Evolutionary conservation across 2,888 invertebrate species (phyloP), one percentile per base, ranked within the genome.

Genomic region (Apantesis nais): DNA sequence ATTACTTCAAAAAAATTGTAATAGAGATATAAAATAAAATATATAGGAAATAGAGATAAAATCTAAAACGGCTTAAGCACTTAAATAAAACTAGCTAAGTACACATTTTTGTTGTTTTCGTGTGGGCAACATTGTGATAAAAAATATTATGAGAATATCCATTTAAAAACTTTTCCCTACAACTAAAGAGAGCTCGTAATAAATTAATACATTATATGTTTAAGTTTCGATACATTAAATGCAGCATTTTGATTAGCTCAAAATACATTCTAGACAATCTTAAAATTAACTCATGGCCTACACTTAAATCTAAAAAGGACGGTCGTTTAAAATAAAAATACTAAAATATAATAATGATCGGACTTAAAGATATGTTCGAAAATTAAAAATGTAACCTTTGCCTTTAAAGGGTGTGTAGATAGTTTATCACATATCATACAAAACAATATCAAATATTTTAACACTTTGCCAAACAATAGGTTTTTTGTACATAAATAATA

Each of bases 261-360:
- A 74, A 73, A 70, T 72, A 68, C 75, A 74, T 79, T 68, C 64
- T 69, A 72, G 74, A 78, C 66, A 80, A 79, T 67, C 74, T 77
- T 81, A 74, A 69, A 66, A 67, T 72, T 73, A 78, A 69, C 75
- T 63, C 79, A 78, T 76, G 76, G 78, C 81, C 71, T 62, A 70
- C 75, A 71, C 89, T 86, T 89, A 89, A 67, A 80, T 78, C 88
- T 90, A 87, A 78, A 78, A 87, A 88, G 92, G 92, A 92, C 92
- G 92, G 92, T 90, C 86, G 88, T 88, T 85, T 83, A 85, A 90
- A 88, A 87, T 84, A 80, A 83, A 76, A 74, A 68, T 70, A 73
- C 70, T 72, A 73, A 77, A 74, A 55, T 14, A 34, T 41, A 41
- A 39, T 41, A 8, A 41, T 22, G 41, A 37, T 29, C 22, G 58